A percentile compares a stretch with the other conserved stretches of the same genome.
Conservation (phyloP, 1,140 invertebrate species). For the Euglossa dilemma region DNA sequence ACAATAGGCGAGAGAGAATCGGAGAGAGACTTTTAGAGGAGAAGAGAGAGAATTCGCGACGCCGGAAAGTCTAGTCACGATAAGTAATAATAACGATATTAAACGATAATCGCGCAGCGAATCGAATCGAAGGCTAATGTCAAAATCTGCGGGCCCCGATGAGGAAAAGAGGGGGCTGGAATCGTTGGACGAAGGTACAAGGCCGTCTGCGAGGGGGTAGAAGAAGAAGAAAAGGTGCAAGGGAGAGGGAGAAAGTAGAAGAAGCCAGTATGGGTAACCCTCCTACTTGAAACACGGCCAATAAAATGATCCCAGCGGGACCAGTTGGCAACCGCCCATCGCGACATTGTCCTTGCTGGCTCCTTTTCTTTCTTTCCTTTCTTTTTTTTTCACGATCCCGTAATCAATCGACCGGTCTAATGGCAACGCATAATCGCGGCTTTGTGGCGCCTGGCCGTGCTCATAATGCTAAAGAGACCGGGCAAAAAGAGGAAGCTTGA, state of each 20-base stretch:
- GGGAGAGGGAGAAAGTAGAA: constrained; percentile 30
- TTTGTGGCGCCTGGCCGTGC: constrained; percentile 59
- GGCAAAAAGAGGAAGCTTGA: constrained; percentile 46
- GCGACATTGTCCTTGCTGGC: constrained; percentile 76
- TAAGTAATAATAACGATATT: too few species aligned
- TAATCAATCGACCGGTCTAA: constrained; percentile 75
- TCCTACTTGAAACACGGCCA: constrained; percentile 70
- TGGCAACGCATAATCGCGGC: constrained; percentile 68
- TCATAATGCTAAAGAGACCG: constrained; percentile 59
- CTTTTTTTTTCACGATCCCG: constrained; percentile 68
- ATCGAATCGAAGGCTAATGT: neutral
- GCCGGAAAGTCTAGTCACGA: too few species aligned
- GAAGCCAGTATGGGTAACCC: constrained; percentile 42
- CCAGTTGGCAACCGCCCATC: constrained; percentile 81
- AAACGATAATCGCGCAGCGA: neutral
- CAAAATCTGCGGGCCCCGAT: neutral
- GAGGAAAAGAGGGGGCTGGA: neutral
- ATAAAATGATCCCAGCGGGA: constrained; percentile 78
- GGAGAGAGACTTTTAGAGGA: too few species aligned
- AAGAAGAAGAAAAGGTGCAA: constrained; percentile 30
- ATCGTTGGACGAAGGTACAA: constrained; percentile 21
- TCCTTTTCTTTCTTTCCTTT: constrained; percentile 67
- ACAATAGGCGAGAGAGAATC: too few species aligned
- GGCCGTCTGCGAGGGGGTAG: constrained; percentile 6
- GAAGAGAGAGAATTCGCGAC: too few species aligned